phyloP scores from a whole-genome alignment of 1,140 invertebrate genomes.

The Ips nitidus region DNA sequence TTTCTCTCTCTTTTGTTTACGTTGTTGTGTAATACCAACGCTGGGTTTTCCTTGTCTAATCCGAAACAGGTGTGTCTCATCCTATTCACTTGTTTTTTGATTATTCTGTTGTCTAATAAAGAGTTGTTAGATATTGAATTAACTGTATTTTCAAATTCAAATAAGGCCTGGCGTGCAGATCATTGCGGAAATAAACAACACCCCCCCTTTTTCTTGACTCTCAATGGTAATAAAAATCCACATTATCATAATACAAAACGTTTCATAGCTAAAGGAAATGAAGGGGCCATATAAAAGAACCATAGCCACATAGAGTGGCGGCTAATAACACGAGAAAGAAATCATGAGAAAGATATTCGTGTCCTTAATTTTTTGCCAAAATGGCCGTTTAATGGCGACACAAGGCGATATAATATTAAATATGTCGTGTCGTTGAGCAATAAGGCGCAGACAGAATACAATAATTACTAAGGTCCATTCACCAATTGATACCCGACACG shows the following conservation, averaged over 20 bases:
- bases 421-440: conserved; percentile 31
- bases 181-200: too few relatives aligned
- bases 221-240: too few relatives aligned
- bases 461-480: conserved; percentile 33
- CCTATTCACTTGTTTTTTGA: too few relatives aligned
- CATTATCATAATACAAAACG: conserved; percentile 9
- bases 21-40: too few relatives aligned
- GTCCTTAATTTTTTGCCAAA: conserved; percentile 29
- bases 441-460: conserved; percentile 37
- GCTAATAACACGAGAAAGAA: conserved; percentile 17
- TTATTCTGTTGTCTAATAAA: too few relatives aligned
- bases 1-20: too few relatives aligned
- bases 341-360: conserved; percentile 24
- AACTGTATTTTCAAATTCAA: too few relatives aligned
- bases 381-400: conserved; percentile 38
- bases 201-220: too few relatives aligned
- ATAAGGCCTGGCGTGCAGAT: too few relatives aligned
- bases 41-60: too few relatives aligned
- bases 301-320: conserved; percentile 16
- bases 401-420: conserved; percentile 39
- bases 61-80: too few relatives aligned
- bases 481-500: conserved; percentile 32
- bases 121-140: too few relatives aligned
- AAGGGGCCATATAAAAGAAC: conserved; percentile 21
- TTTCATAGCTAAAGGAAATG: conserved; percentile 25